These are phyloP conservation scores for Ichneumon xanthorius DNA, from an alignment of 2,888 invertebrate species.

Conservation along the genomic window DNA sequence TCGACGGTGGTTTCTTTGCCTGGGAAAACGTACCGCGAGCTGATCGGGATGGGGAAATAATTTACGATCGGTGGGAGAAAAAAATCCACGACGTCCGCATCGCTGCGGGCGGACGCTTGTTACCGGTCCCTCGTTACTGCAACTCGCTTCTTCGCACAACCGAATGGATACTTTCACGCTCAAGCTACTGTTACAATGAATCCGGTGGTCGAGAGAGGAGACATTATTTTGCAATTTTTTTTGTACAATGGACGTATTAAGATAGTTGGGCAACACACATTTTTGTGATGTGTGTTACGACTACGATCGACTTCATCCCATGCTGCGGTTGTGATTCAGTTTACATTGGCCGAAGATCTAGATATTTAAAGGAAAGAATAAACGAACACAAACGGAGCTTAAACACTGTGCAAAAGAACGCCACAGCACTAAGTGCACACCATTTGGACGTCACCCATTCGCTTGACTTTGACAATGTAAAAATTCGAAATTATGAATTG, in stretches of 20 bases:
- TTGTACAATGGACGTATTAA: background rate
- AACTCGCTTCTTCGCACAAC: conserved; percentile 13
- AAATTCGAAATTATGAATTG: too few relatives aligned
- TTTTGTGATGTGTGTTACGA: too few relatives aligned
- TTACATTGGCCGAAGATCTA: too few relatives aligned
- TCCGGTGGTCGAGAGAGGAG: background rate
- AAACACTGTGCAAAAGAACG: too few relatives aligned
- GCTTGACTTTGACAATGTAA: too few relatives aligned
- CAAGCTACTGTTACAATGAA: conserved; percentile 24
- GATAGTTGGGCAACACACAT: too few relatives aligned
- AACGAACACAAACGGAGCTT: too few relatives aligned
- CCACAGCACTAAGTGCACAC: too few relatives aligned
- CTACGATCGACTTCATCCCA: too few relatives aligned
- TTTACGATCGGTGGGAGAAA: conserved; percentile 20
- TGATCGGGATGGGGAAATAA: conserved; percentile 29
- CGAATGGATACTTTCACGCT: conserved; percentile 10
- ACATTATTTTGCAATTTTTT: background rate
- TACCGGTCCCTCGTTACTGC: conserved; percentile 28
- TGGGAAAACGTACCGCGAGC: conserved; percentile 5
- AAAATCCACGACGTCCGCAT: conserved; percentile 6
- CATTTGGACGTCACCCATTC: too few relatives aligned
- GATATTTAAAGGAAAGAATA: too few relatives aligned
- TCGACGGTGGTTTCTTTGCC: background rate
- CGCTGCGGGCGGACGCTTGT: conserved; percentile 42
- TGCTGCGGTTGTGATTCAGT: too few relatives aligned